These are phyloP conservation scores for Miniopterus natalensis DNA, from an alignment of 2,113 vertebrate species.

Conservation along the genomic window DNA sequence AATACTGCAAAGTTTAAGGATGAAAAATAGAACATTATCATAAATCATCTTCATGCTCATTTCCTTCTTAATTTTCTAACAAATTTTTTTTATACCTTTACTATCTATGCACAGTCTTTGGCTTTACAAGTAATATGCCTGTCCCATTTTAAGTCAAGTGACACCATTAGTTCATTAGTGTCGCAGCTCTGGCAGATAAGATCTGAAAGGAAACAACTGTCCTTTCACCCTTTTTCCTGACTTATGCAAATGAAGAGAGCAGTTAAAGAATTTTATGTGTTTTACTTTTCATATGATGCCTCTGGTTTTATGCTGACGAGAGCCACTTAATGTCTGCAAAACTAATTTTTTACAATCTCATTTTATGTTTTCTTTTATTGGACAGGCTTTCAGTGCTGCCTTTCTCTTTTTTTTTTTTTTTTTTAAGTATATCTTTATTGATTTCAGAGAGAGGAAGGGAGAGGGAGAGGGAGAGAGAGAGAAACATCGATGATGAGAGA, in stretches of 20 bases:
- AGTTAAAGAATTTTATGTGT: conserved; percentile 47
- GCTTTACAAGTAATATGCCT: background rate
- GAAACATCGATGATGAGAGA: too few relatives aligned
- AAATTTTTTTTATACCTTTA: background rate
- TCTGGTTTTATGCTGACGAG: conserved; percentile 40
- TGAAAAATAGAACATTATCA: conserved; percentile 33
- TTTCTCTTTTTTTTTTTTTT: conserved; percentile 3
- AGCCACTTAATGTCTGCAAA: background rate
- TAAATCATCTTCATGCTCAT: conserved; percentile 53
- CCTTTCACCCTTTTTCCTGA: conserved; percentile 24
- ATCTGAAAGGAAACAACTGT: conserved; percentile 43
- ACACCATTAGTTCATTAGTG: conserved; percentile 16
- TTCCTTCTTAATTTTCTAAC: background rate
- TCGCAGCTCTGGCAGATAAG: conserved; percentile 25
- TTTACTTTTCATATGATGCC: conserved; percentile 30
- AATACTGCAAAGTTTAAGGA: conserved; percentile 1
- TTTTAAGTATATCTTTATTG: too few relatives aligned
- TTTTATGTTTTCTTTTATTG: conserved; percentile 43
- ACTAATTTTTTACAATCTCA: conserved; percentile 3
- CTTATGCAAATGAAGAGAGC: conserved; percentile 33
- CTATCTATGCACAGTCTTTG: background rate
- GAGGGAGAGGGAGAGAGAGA: too few relatives aligned
- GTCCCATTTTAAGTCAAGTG: conserved; percentile 46
- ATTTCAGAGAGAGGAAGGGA: too few relatives aligned
- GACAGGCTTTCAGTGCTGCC: background rate